A percentile compares a stretch with the other conserved stretches of the same genome.
These are phyloP conservation scores for Rhogogaster chlorosoma DNA, from an alignment of 2,888 invertebrate genomes.

Conservation along the genomic window DNA sequence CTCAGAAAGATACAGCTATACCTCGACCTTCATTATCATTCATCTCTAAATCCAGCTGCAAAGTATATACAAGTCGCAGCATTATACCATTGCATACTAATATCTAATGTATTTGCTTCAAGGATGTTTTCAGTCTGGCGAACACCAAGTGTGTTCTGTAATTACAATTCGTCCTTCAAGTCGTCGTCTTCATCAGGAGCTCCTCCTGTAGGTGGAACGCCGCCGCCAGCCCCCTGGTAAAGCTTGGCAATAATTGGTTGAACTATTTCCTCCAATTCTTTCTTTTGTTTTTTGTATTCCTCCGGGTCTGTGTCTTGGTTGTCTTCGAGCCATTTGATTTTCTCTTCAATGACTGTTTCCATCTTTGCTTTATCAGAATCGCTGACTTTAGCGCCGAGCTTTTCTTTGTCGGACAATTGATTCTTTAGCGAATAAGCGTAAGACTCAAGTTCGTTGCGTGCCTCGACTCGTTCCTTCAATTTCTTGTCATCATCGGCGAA, in stretches of 20 bases:
- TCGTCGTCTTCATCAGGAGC: constrained; percentile 87
- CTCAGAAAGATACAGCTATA: neutral
- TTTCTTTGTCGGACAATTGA: constrained; percentile 97
- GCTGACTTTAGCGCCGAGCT: constrained; percentile 93
- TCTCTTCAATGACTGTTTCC: constrained; percentile 97
- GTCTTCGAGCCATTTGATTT: constrained; percentile 98
- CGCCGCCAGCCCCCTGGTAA: constrained; percentile 93
- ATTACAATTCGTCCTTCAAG: constrained; percentile 91
- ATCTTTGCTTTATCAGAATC: constrained; percentile 96
- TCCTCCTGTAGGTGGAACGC: constrained; percentile 85
- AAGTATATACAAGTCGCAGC: constrained; percentile 39
- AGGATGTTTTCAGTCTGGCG: constrained; percentile 72
- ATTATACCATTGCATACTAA: constrained; percentile 55
- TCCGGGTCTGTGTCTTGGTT: constrained; percentile 96
- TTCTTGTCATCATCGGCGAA: constrained; percentile 99
- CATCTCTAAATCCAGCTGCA: constrained; percentile 1
- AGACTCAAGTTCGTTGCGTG: constrained; percentile 97
- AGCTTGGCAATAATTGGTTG: constrained; percentile 98
- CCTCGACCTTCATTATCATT: neutral
- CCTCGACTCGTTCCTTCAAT: constrained; percentile 96
- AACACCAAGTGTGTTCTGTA: constrained; percentile 60
- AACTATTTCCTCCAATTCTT: constrained; percentile 95
- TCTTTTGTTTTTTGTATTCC: constrained; percentile 96
- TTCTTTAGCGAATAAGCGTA: constrained; percentile 99
- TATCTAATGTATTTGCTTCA: constrained; percentile 67